A percentile compares a stretch with the other conserved stretches of the same genome.
Evolutionary conservation across 2,888 invertebrate species (phyloP).

Genomic region (Apamea monoglypha): DNA sequence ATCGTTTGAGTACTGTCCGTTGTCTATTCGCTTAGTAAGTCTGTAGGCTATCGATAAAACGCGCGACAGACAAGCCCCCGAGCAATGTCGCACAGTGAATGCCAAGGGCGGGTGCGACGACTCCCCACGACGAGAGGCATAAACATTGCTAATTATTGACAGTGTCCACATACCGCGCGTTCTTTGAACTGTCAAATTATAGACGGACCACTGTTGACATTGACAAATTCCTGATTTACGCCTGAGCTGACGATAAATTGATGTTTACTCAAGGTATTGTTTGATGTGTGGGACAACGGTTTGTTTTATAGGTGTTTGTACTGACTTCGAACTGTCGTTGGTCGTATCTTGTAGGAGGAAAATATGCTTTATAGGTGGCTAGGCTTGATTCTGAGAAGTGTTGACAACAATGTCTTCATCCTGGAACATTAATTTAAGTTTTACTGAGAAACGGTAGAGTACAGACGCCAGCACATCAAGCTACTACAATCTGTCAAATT

Average conservation of each 20-base stretch:
- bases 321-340: slow-evolving; percentile 1
- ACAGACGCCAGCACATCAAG: too few relatives aligned
- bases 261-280: slow-evolving; percentile 25
- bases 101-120: slow-evolving; percentile 71
- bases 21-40: slow-evolving; percentile 38
- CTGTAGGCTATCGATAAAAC: slow-evolving; percentile 43
- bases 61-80: slow-evolving; percentile 67
- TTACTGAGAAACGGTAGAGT: slow-evolving; percentile 2
- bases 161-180: slow-evolving; percentile 34
- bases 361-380: neutral
- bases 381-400: slow-evolving; percentile 28
- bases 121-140: slow-evolving; percentile 55
- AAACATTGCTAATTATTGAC: slow-evolving; percentile 62
- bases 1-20: neutral
- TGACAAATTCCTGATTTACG: slow-evolving; percentile 23
- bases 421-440: neutral
- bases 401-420: neutral
- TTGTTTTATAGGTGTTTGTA: neutral
- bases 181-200: slow-evolving; percentile 59
- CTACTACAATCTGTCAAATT: too few relatives aligned
- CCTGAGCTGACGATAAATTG: neutral
- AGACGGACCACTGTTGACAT: slow-evolving; percentile 28
- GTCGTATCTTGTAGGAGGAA: slow-evolving; percentile 13
- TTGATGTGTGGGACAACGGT: neutral
- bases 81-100: slow-evolving; percentile 66